phyloP scores from a whole-genome alignment of 92 coral and sea anemone species.

The Ricordea florida region DNA sequence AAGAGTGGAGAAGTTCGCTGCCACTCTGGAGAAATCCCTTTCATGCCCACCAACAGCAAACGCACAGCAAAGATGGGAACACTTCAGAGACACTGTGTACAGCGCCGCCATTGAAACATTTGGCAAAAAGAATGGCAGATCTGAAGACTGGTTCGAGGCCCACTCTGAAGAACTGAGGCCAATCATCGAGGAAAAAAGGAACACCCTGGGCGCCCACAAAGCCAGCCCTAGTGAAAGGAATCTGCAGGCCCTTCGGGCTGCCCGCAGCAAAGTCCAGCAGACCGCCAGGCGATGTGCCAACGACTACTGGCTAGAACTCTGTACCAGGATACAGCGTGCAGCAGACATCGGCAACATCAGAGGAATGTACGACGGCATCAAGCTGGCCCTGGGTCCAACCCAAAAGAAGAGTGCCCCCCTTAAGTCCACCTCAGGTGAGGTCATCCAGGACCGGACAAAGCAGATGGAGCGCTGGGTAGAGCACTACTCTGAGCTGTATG shows the following conservation, averaged over 20 bases:
- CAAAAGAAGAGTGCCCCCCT: too few species aligned
- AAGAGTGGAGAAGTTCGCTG: constrained; percentile 5
- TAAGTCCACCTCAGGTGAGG: too few species aligned
- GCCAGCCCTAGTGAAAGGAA: too few species aligned
- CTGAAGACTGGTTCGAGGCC: neutral
- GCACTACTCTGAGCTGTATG: too few species aligned
- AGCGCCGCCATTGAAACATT: constrained; percentile 29
- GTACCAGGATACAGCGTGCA: constrained; percentile 4
- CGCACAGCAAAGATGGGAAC: constrained; percentile 12
- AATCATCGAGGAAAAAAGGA: too few species aligned
- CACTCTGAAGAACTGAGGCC: too few species aligned
- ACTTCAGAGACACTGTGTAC: constrained; percentile 9
- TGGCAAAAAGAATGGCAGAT: constrained; percentile 18
- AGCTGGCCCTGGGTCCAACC: neutral
- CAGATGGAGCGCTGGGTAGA: too few species aligned
- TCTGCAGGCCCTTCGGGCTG: too few species aligned
- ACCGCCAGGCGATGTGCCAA: constrained; percentile 12
- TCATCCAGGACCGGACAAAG: too few species aligned
- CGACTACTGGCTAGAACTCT: constrained; percentile 12
- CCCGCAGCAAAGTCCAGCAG: too few species aligned
- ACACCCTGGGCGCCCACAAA: too few species aligned
- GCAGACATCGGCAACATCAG: constrained; percentile 12
- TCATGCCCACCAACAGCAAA: neutral
- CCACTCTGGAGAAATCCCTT: neutral
- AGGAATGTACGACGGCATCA: constrained; percentile 56